Evolutionary conservation across 2,888 invertebrate genomes (phyloP).

Genomic region (Spilarctia lutea): DNA sequence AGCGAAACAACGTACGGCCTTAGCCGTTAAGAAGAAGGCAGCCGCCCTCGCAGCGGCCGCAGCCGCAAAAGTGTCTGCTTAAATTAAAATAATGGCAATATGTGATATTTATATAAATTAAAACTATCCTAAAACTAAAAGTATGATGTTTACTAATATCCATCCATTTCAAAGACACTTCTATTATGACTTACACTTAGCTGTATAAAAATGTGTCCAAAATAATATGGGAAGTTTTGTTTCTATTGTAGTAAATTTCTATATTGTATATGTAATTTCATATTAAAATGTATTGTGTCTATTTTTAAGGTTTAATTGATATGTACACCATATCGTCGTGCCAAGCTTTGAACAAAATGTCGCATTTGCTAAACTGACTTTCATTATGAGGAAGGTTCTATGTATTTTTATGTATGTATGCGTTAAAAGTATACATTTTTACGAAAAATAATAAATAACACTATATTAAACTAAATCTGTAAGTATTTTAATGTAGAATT

Average conservation of each 20-base stretch:
- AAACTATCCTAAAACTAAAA: not conserved
- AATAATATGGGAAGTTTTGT: not conserved
- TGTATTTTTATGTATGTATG: not conserved
- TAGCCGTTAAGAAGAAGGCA: constrained; percentile 83
- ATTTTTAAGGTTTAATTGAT: no score
- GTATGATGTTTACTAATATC: not conserved
- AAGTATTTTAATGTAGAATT: constrained; percentile 4
- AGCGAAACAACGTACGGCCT: constrained; percentile 80
- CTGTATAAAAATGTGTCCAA: not conserved
- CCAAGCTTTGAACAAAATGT: not conserved
- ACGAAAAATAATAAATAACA: not conserved
- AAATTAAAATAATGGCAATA: constrained; percentile 15
- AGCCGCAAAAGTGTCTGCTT: constrained; percentile 71
- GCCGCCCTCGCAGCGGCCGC: constrained; percentile 77
- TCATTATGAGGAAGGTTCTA: not conserved
- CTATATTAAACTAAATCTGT: not conserved
- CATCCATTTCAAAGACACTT: not conserved
- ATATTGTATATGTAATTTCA: not conserved
- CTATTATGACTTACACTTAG: not conserved
- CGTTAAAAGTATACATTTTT: not conserved
- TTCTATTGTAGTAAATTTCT: not conserved
- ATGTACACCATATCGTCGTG: no score
- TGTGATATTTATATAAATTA: not conserved
- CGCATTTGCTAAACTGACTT: not conserved
- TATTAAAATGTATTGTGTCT: not conserved